Evolutionary conservation across 2,888 invertebrate genomes (phyloP).

Genomic region (Melangyna quadrimaculata): DNA sequence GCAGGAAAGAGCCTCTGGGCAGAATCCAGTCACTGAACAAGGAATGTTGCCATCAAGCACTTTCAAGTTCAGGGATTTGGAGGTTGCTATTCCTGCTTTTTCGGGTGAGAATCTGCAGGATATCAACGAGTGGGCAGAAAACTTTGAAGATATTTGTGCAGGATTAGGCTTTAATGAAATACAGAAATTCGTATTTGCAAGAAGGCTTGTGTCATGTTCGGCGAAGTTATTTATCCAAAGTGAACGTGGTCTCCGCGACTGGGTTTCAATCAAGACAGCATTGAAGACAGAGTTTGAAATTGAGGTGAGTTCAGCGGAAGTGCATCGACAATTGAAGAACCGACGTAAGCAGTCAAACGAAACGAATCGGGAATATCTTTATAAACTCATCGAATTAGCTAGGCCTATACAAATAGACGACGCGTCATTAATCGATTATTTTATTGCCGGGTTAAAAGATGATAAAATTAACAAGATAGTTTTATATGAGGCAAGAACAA

Average conservation of each 20-base stretch:
- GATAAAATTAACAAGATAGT: constrained; percentile 10
- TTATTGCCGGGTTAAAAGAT: constrained; percentile 47
- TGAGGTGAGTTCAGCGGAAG: background rate
- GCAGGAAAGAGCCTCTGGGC: background rate
- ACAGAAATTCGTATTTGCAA: background rate
- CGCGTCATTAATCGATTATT: constrained; percentile 50
- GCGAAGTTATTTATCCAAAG: background rate
- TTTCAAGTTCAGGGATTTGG: background rate
- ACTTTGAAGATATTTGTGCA: background rate
- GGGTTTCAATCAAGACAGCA: background rate
- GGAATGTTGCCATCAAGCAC: background rate
- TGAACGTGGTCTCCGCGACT: background rate
- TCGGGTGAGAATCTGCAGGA: too few species aligned
- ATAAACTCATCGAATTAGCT: background rate
- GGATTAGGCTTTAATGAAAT: background rate
- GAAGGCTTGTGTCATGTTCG: background rate
- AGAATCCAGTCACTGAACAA: background rate
- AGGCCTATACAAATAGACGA: constrained; percentile 26
- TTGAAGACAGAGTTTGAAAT: background rate
- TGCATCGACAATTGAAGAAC: background rate
- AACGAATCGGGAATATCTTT: background rate
- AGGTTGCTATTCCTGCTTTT: background rate
- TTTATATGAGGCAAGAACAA: constrained; percentile 26
- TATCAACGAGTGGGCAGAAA: background rate
- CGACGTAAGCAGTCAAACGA: background rate